These are phyloP conservation scores for Antigone vipio DNA, from an alignment of 2,113 vertebrate species.

Conservation along the genomic window DNA sequence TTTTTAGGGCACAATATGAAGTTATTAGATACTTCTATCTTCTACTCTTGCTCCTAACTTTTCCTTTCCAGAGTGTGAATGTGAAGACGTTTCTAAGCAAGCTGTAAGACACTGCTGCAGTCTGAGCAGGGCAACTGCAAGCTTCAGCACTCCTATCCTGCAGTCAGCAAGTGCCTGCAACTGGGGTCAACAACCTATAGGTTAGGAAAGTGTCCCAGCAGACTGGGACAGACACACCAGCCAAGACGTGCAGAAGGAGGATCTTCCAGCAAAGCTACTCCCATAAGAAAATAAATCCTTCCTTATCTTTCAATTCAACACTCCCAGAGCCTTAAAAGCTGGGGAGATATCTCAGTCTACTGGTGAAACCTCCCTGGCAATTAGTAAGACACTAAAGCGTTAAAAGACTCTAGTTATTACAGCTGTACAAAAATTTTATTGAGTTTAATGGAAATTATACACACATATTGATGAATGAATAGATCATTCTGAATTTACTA, in stretches of 20 bases:
- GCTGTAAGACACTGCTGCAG: neutral
- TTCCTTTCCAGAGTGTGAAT: neutral
- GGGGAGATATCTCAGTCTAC: neutral
- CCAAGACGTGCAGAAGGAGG: neutral
- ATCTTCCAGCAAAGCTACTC: neutral
- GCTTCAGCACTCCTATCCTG: neutral
- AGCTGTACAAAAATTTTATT: conserved; percentile 4
- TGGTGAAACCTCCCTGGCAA: neutral
- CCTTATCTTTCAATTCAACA: neutral
- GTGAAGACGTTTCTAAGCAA: neutral
- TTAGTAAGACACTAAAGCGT: neutral
- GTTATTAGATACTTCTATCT: neutral
- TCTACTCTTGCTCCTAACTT: neutral
- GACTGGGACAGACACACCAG: neutral
- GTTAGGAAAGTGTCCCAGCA: neutral
- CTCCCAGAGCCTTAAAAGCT: neutral
- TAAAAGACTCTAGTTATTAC: neutral
- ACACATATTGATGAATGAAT: conserved; percentile 44
- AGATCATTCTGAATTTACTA: conserved; percentile 51
- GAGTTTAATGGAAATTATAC: conserved; percentile 32
- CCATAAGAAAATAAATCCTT: neutral
- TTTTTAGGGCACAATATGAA: neutral
- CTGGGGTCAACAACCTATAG: neutral
- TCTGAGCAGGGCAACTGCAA: neutral
- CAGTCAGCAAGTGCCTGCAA: neutral